Base-by-base conservation (phyloP, 2,888 invertebrate species). In the Phortica okadai region DNA sequence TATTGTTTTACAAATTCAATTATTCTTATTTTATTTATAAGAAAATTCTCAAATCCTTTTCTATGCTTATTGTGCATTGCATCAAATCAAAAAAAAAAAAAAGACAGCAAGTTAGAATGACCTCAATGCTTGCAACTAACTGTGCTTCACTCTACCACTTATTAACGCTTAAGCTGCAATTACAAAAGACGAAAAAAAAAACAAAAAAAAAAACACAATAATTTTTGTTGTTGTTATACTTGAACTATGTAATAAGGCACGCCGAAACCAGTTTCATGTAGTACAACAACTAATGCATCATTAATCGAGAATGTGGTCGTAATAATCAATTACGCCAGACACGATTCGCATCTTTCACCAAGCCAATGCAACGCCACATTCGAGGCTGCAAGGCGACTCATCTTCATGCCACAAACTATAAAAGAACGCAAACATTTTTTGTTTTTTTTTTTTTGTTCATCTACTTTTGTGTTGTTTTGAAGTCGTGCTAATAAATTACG, bases 271-370 rank as follows among this genome's bases (percentile, higher is more conserved):
- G 69, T 69, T 69, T 10, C 64, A 45, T 21, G 6, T 16, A 25
- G 62, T 11, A 62, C 62, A 85, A 83, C 82, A 86, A 86, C 87
- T 86, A 88, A 86, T 86, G 88, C 85, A 86, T 86, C 85, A 86
- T 86, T 86, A 86, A 80, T 79, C 78, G 83, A 84, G 87, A 83
- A 85, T 85, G 78, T 82, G 83, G 80, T 86, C 87, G 88, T 88
- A 85, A 85, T 85, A 85, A 85, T 88, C 85, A 85, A 85, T 85
- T 85, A 85, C 85, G 87, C 87, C 85, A 85, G 87, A 88, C 85
- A 85, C 85, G 85, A 88, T 85, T 86, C 86, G 82, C 80, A 75
- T 67, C 81, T 76, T 88, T 88, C 85, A 87, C 85, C 85, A 81
- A 84, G 88, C 85, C 88, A 81, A 16, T 33, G 14, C 50, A 6